These are phyloP conservation scores for Oreonectes daqikongensis DNA, from an alignment of 2,797 vertebrate genomes.

Conservation along the genomic window DNA sequence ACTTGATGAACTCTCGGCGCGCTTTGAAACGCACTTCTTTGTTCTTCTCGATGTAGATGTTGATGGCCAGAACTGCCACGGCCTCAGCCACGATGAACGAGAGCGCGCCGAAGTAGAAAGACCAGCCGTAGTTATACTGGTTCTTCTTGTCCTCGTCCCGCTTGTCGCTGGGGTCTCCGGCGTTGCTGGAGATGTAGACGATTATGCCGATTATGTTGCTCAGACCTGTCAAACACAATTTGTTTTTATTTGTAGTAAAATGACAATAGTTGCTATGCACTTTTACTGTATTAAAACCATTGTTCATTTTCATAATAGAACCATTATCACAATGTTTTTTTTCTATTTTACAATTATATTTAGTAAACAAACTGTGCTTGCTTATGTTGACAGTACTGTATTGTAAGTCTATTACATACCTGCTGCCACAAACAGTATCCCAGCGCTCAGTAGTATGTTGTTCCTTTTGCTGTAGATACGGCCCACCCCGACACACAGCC, in stretches of 20 bases:
- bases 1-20: slow-evolving; percentile 88
- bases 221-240: slow-evolving; percentile 77
- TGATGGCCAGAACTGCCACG: slow-evolving; percentile 93
- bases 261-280: too few relatives aligned
- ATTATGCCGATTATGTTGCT: slow-evolving; percentile 99
- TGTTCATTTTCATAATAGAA: too few relatives aligned
- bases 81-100: slow-evolving; percentile 97
- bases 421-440: slow-evolving; percentile 97
- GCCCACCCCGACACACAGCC: slow-evolving; percentile 89
- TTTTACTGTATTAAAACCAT: too few relatives aligned
- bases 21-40: slow-evolving; percentile 91
- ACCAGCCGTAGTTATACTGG: slow-evolving; percentile 97
- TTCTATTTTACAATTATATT: not conserved
- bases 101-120: slow-evolving; percentile 97
- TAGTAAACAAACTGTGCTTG: not conserved
- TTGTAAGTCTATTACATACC: slow-evolving; percentile 70
- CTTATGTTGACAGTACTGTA: not conserved
- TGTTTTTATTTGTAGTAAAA: too few relatives aligned
- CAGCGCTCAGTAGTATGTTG: slow-evolving; percentile 94
- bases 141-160: slow-evolving; percentile 95
- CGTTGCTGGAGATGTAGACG: slow-evolving; percentile 98
- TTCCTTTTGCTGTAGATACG: slow-evolving; percentile 93
- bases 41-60: slow-evolving; percentile 98
- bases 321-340: too few relatives aligned
- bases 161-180: slow-evolving; percentile 94